Conservation (phyloP, 1,140 invertebrate genomes). For the Philopotamus ludificatus region DNA sequence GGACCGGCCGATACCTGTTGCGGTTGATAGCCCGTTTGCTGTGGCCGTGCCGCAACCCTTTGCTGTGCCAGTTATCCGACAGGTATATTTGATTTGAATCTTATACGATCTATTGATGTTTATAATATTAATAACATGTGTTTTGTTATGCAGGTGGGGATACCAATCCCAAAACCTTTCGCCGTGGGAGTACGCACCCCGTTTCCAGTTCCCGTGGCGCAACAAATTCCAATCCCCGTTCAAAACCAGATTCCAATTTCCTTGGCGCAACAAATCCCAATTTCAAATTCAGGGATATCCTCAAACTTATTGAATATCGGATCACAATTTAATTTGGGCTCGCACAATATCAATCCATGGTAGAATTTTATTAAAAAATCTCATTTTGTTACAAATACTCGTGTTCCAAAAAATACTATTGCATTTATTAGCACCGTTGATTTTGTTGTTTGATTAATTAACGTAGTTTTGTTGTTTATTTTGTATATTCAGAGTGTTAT, state of each 20-base stretch:
- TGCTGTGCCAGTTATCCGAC: conserved; percentile 49
- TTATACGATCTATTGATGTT: background rate
- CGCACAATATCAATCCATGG: too few species aligned
- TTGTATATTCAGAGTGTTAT: too few species aligned
- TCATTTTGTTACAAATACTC: too few species aligned
- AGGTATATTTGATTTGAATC: conserved; percentile 38
- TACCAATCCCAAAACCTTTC: conserved; percentile 52
- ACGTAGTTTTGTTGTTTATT: too few species aligned
- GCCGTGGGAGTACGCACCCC: conserved; percentile 50
- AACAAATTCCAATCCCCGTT: conserved; percentile 48
- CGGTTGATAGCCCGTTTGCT: conserved; percentile 51
- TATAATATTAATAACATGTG: background rate
- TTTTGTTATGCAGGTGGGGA: conserved; percentile 47
- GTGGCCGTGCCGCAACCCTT: conserved; percentile 52
- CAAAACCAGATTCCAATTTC: conserved; percentile 51
- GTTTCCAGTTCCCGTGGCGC: conserved; percentile 49
- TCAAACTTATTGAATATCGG: too few species aligned
- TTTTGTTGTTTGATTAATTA: too few species aligned
- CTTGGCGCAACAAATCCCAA: conserved; percentile 48
- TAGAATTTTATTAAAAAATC: too few species aligned
- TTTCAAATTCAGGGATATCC: conserved; percentile 27
- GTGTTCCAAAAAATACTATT: too few species aligned
- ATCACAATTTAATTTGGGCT: too few species aligned
- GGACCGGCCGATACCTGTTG: conserved; percentile 50
- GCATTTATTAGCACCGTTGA: too few species aligned